Evolutionary conservation across 53 echinoderm and acorn worm genomes (phyloP), one percentile per base, ranked within the genome.

Genomic region (Echinometra lucunter): DNA sequence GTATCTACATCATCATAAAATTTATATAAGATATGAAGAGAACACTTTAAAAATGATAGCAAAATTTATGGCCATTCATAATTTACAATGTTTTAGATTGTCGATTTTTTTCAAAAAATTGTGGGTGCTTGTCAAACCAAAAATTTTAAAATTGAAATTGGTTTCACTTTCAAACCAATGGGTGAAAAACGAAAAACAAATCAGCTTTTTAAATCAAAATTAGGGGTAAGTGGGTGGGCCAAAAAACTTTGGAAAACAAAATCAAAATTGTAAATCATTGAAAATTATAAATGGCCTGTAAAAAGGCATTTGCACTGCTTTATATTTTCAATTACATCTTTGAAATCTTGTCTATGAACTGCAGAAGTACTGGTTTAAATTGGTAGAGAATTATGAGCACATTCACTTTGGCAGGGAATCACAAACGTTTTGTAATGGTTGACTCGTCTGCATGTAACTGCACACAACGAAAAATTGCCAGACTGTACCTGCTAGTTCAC

Each of bases 351-450:
- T 72, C 74, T 72, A 72, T 72, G 74, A 72, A 72, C 27, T 72
- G 74, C 74, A 72, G 74, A 72, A 72, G 74, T 72, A 72, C 74
- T 72, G 74, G 74, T n/a, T 72, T 72, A 72, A 72, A 72, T 72
- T 72, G 74, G 74, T 72, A 72, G 74, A 72, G 74, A 72, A 72
- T 72, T 72, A 17, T 72, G 74, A 72, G 74, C 74, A 72, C 74
- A 72, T 72, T 72, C 17, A 72, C 74, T 72, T 72, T 72, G 9
- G 9, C 74, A 35, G 74, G 74, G 11, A 72, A 72, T 17, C n/a
- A n/a, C n/a, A n/a, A n/a, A n/a, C n/a, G n/a, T n/a, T n/a, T n/a
- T n/a, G n/a, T n/a, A n/a, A n/a, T n/a, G n/a, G n/a, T n/a, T n/a
- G n/a, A n/a, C n/a, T n/a, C n/a, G n/a, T n/a, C n/a, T n/a, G n/a